Evolutionary conservation across 2,888 invertebrate genomes (phyloP), one percentile per base, ranked within the genome.

Genomic region (Nymphalis c-album): DNA sequence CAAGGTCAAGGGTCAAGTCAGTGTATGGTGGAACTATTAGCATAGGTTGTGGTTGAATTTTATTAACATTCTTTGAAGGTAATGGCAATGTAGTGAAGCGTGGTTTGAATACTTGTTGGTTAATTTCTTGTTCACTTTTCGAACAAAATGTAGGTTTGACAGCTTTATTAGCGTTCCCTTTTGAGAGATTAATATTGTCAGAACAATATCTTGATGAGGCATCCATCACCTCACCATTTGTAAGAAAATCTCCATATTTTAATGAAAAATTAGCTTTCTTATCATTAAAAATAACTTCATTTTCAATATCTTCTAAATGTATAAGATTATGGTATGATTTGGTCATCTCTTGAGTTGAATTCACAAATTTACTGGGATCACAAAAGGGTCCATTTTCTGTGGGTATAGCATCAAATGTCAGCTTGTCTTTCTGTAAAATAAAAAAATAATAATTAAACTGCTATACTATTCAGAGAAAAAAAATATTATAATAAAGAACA

Each of bases 391-490:
- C 91, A 82, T 87, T 87, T 77, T 93, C 78, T 55, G 93, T 93
- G 60, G 94, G 94, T 61, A 94, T 81, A 53, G 94, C 94, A 77
- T 87, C 85, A 78, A 90, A 90, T 60, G 88, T 88, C 51, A 94
- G 85, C 71, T 94, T 90, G 55, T 93, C 93, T 83, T 88, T 93
- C 88, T 93, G 87, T 69, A 88, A 90, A 73, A 51, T 63, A 67
- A 59, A 20, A 20, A 45, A 2, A 46, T 7, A 22, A 0, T 7
- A 40, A 45, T 40, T n/a, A 13, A 13, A 5, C 7, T 26, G 16
- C 22, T 26, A 7, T 7, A 53, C 10, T 17, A 16, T 22, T 48
- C 26, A 60, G 16, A 13, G 22, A 20, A 17, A 10, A 48, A 1
- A 48, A 18, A 31, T 31, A 31, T 31, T 31, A 31, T 31, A 31